A percentile compares a stretch with the other conserved stretches of the same genome.
Evolutionary conservation across 1,140 invertebrate species (phyloP).

Genomic region (Drosophila ficusphila): DNA sequence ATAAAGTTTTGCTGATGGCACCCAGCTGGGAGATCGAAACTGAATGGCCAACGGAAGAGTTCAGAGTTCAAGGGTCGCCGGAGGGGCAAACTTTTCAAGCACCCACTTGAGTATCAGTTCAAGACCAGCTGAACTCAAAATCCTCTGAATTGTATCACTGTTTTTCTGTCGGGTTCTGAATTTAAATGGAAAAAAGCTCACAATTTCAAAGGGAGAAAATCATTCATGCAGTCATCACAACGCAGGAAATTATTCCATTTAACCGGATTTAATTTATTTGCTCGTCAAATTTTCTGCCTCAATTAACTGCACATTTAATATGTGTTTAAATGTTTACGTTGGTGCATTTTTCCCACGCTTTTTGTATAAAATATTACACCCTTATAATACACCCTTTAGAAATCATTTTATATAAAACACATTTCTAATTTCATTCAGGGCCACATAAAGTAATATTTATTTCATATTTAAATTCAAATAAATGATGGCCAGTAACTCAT

Average conservation of each 20-base stretch:
- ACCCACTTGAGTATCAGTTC: constrained; percentile 2
- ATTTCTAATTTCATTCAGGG: too few relatives aligned
- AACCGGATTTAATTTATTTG: constrained; percentile 6
- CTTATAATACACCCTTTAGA: too few relatives aligned
- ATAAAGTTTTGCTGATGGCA: constrained; percentile 28
- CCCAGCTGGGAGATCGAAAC: constrained; percentile 23
- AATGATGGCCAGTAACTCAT: background rate
- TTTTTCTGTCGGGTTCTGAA: background rate
- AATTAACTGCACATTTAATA: constrained; percentile 18
- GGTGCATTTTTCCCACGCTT: background rate
- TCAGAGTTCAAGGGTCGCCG: constrained; percentile 15
- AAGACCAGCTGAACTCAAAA: background rate
- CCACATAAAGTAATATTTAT: too few relatives aligned
- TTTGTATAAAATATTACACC: too few relatives aligned
- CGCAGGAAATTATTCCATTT: constrained; percentile 10
- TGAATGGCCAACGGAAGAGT: constrained; percentile 1
- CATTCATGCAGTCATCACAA: background rate
- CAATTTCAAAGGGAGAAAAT: background rate
- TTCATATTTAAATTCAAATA: background rate
- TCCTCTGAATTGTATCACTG: constrained; percentile 1
- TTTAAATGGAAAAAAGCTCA: background rate
- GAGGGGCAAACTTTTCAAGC: constrained; percentile 24
- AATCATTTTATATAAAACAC: too few relatives aligned
- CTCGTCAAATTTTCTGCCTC: constrained; percentile 5
- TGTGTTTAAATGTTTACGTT: background rate